These are phyloP conservation scores for Calyptommatus sinebrachiatus DNA, from an alignment of 2,113 vertebrate species.

Conservation along the genomic window DNA sequence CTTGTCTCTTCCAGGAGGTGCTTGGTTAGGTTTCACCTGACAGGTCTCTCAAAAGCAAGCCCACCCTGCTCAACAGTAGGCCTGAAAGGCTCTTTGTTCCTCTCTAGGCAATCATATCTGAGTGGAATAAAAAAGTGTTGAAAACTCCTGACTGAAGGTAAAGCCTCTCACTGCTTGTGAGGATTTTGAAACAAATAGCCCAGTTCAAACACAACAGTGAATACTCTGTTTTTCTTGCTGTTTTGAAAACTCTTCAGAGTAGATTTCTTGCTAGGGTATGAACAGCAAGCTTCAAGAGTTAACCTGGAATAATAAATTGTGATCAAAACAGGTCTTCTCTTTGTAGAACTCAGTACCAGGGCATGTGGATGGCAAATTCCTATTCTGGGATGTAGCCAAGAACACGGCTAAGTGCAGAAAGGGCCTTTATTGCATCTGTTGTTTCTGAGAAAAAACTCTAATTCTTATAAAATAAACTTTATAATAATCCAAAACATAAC, in stretches of 20 bases:
- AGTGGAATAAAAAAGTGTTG: constrained; percentile 60
- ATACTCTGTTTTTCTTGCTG: constrained; percentile 40
- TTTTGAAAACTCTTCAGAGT: constrained; percentile 3
- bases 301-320: constrained; percentile 28
- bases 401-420: no score
- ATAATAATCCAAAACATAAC: no score
- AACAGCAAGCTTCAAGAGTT: background rate
- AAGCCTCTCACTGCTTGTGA: background rate
- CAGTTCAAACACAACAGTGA: constrained; percentile 33
- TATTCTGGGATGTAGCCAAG: no score
- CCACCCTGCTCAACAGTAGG: background rate
- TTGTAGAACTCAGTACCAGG: rapidly evolving
- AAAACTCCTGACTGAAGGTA: constrained; percentile 44
- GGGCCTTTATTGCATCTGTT: no score
- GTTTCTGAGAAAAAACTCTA: no score
- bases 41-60: background rate
- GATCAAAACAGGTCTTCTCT: background rate
- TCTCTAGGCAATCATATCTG: constrained; percentile 56
- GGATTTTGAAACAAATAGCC: constrained; percentile 26
- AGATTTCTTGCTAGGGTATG: constrained; percentile 11
- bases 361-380: background rate
- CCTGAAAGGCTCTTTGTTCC: constrained; percentile 62
- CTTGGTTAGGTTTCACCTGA: background rate
- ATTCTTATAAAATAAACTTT: no score
- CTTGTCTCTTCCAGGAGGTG: background rate